phyloP scores from a whole-genome alignment of 2,888 invertebrate species.

The Drosophila acutilabella region DNA sequence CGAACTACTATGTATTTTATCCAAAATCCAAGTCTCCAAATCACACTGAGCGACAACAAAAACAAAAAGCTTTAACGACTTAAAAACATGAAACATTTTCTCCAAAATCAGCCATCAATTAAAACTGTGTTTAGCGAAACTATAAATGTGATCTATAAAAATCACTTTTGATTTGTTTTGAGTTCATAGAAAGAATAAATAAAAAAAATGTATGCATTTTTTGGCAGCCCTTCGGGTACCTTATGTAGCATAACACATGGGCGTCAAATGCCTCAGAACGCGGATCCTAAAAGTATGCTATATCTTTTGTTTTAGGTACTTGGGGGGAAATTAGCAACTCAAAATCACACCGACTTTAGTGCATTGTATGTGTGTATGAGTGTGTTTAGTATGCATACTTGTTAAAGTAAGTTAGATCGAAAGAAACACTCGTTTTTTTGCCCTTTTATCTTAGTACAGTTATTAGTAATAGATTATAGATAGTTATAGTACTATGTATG shows the following conservation, averaged over 20 bases:
- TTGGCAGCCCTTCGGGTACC: no score
- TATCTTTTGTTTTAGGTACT: neutral
- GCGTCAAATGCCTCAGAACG: neutral
- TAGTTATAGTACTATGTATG: constrained; percentile 5
- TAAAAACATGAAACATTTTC: constrained; percentile 5
- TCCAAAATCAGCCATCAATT: neutral
- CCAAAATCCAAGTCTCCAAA: constrained; percentile 1
- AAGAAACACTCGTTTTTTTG: no score
- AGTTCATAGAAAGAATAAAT: no score
- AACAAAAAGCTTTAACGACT: neutral
- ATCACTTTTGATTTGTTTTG: neutral
- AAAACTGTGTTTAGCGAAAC: neutral
- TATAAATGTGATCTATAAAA: neutral
- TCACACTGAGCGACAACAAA: neutral
- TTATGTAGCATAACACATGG: no score
- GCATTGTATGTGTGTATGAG: no score
- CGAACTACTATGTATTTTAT: constrained; percentile 7
- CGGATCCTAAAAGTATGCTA: constrained; percentile 16
- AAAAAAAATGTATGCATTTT: no score
- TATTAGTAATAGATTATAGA: constrained; percentile 2
- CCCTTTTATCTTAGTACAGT: neutral
- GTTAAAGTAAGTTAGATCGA: no score
- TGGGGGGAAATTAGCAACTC: neutral
- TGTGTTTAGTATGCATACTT: no score
- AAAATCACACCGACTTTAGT: no score